Evolutionary conservation across 2,888 invertebrate genomes (phyloP).

Genomic region (Nomada fabriciana): DNA sequence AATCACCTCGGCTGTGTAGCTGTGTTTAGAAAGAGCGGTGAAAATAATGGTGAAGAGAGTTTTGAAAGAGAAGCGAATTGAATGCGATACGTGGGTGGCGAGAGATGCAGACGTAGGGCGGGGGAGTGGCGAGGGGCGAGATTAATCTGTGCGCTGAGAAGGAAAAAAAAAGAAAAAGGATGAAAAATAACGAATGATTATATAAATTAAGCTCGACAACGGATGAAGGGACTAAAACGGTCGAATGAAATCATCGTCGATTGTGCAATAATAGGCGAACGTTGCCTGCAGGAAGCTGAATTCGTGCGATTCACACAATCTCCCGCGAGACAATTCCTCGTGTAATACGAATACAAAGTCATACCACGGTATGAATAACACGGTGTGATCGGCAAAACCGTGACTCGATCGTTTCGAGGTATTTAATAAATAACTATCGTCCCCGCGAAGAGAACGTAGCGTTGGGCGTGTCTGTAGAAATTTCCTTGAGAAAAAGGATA

Average conservation of each 20-base stretch:
- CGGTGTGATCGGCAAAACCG: slow-evolving; percentile 21
- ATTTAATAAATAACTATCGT: slow-evolving; percentile 23
- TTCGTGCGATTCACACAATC: slow-evolving; percentile 53
- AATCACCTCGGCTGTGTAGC: slow-evolving; percentile 21
- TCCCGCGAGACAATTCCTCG: slow-evolving; percentile 40
- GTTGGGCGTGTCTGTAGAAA: background rate
- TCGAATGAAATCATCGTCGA: slow-evolving; percentile 59
- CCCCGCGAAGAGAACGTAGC: too few relatives aligned
- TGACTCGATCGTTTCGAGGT: slow-evolving; percentile 22
- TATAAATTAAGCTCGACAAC: slow-evolving; percentile 66
- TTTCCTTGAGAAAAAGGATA: background rate
- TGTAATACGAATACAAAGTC: slow-evolving; percentile 52
- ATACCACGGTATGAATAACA: slow-evolving; percentile 27
- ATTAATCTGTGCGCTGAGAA: slow-evolving; percentile 56
- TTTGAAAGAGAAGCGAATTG: slow-evolving; percentile 41
- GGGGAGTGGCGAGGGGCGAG: slow-evolving; percentile 27
- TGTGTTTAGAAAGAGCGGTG: slow-evolving; percentile 47
- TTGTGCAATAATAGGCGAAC: slow-evolving; percentile 57
- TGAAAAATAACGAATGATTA: slow-evolving; percentile 69
- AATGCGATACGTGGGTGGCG: slow-evolving; percentile 44
- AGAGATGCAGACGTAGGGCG: slow-evolving; percentile 9
- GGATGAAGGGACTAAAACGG: slow-evolving; percentile 46
- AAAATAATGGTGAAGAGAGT: slow-evolving; percentile 43
- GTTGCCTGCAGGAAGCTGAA: slow-evolving; percentile 53
- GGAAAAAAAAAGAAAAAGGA: slow-evolving; percentile 45